Conservation (phyloP, 1,140 invertebrate species). For the Caenorhabditis tropicalis region DNA sequence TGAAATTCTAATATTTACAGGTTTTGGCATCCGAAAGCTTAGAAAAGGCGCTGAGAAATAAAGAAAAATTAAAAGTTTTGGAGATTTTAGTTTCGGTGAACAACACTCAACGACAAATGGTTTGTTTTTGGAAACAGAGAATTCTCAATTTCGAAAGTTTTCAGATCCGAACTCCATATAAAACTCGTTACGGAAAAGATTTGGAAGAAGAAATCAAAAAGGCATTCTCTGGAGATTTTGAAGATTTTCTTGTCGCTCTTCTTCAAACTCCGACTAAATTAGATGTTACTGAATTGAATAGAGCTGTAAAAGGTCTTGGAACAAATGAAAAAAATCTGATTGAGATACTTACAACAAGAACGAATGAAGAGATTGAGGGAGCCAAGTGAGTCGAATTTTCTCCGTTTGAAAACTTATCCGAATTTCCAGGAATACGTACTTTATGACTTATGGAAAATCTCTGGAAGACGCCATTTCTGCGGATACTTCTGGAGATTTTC, state of each 20-base stretch:
- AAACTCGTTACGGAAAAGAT: conserved; percentile 55
- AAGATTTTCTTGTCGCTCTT: conserved; percentile 53
- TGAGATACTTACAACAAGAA: conserved; percentile 74
- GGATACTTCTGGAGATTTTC: conserved; percentile 91
- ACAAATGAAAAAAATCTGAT: conserved; percentile 73
- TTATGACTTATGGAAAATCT: conserved; percentile 61
- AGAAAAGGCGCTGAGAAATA: conserved; percentile 27
- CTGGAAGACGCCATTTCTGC: conserved; percentile 86
- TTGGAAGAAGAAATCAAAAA: conserved; percentile 57
- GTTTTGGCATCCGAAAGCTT: not conserved
- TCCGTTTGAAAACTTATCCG: not conserved
- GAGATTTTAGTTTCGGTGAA: not conserved
- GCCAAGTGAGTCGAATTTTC: not conserved
- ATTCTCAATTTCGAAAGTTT: not conserved
- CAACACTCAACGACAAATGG: conserved; percentile 58
- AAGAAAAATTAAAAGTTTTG: conserved; percentile 44
- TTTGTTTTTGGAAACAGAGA: not conserved
- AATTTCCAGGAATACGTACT: conserved; percentile 44
- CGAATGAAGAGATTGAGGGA: conserved; percentile 53
- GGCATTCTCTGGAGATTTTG: conserved; percentile 48
- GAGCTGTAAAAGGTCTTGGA: conserved; percentile 71
- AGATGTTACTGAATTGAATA: conserved; percentile 49
- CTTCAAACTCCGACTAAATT: conserved; percentile 53
- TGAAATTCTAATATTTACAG: not conserved
- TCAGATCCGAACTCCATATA: conserved; percentile 57